Evolutionary conservation across 2,797 vertebrate species (phyloP).

Genomic region (Melanotaenia pygmaea): DNA sequence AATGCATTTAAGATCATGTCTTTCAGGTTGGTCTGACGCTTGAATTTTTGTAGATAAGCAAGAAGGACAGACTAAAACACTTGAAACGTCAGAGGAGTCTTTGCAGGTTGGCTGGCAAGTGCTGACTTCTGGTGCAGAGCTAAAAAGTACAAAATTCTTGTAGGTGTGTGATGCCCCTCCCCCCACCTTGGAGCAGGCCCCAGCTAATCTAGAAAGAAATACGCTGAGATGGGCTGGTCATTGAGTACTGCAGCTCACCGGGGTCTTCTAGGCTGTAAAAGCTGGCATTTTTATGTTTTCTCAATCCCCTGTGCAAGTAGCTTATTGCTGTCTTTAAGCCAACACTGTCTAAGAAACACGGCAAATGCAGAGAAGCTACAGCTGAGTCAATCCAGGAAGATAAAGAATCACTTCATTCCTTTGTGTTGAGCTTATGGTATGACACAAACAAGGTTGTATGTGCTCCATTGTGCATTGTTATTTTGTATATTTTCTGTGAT

Average conservation of each 20-base stretch:
- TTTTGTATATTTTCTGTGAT: not conserved
- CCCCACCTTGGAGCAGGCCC: not conserved
- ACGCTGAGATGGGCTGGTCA: not conserved
- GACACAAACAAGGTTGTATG: not conserved
- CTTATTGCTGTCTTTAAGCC: not conserved
- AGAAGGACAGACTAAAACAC: not conserved
- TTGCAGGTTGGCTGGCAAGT: not conserved
- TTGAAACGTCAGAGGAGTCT: not conserved
- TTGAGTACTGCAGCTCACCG: not conserved
- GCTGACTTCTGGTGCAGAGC: not conserved
- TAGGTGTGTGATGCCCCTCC: not conserved
- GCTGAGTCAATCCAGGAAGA: not conserved
- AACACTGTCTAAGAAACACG: not conserved
- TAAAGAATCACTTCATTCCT: not conserved
- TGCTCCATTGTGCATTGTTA: not conserved
- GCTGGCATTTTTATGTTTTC: not conserved
- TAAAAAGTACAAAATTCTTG: conserved; percentile 2
- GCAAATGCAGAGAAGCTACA: not conserved
- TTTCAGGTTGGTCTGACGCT: not conserved
- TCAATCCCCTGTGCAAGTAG: not conserved
- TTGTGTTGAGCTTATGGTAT: not conserved
- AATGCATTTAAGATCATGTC: not conserved
- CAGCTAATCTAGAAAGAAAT: not conserved
- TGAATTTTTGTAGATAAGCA: not conserved
- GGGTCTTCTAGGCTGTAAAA: not conserved